Base-by-base conservation (phyloP, 2,797 vertebrate genomes). In the Tinamus major region DNA sequence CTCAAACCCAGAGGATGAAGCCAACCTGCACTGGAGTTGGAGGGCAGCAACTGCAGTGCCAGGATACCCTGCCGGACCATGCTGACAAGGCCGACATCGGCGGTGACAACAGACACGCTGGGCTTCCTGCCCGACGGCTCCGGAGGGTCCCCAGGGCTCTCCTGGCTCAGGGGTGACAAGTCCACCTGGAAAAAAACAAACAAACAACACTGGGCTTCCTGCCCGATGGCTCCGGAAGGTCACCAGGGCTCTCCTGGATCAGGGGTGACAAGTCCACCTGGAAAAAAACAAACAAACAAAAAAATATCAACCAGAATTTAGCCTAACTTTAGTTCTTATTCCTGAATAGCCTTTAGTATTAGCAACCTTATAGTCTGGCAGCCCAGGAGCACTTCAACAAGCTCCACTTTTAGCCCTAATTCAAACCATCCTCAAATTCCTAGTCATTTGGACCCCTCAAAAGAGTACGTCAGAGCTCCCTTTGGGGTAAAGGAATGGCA, bases 21-120 rank as follows among this genome's bases (percentile, higher is more conserved):
- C 95, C 80, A 82, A 99, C 99, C 99, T 98, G 99, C 98, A 10
- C 98, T 99, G 95, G 99, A 99, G 97, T 99, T 99, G 41, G 98
- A 98, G 15, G 99, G 99, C 86, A 99, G 98, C 90, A 99, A 93
- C 96, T 99, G 99, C 78, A 99, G 98, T 0, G 99, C 99, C 67
- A 99, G 97, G 96, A 99, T 99, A 21, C 99, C 99, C 85, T 99
- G 99, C 29, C 99, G 98, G 21, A 99, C 98, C 99, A 99, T 99
- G 97, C 98, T 99, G 97, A 99, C 98, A 44, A 99, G 98, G 15
- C 99, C 99, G 80, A 99, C 98, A 6, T 99, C 99, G 13, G 99
- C 98, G 6, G 99, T 99, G 89, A 99, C 99, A 98, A 99, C 98
- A 77, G 99, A 99, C 91, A 99, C 96, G 0, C 98, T 98, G 82